Base-by-base conservation (phyloP, 2,888 invertebrate species). In the Drosophila meridionalis region DNA sequence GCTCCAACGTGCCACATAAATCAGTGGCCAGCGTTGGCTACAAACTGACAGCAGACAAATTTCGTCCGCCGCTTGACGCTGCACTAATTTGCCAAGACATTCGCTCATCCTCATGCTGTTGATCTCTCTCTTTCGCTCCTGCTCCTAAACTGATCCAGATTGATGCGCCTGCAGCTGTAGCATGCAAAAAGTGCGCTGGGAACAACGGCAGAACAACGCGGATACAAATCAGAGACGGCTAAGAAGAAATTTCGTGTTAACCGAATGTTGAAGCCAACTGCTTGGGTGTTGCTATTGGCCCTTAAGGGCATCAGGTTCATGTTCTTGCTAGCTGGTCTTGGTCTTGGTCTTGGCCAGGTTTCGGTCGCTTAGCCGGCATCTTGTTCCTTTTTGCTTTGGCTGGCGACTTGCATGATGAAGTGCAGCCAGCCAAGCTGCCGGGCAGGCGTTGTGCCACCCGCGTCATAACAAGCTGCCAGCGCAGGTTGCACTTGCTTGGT, bases 11-110 rank as follows among this genome's bases (percentile, higher is more conserved):
- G 90, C 76, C 63, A 82, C 90, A 86, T 86, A 86, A 86, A 86
- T 86, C 85, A 86, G 84, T 64, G 82, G 70, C 50, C 74, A 80
- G 87, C 85, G 74, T 84, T 50, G 87, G 76, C 87, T 71, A 81
- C 87, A 90, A 85, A 78, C 85, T 86, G 85, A 86, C 85, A 86
- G 90, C 85, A 89, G 90, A 86, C 85, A 86, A 86, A 86, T 86
- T 86, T 89, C 66, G 73, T 69, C 67, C 73, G 83, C 86, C 86
- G 86, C 86, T 85, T 82, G 88, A 75, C 85, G 90, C 79, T 86
- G 85, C 90, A 89, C 90, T 86, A 86, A 86, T 86, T 86, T 86
- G 90, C 89, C 89, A 81, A 83, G 90, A 87, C 87, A 83, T 90
- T 85, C 90, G 89, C 89, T 82, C 80, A 82, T 65, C 74, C 80